These are phyloP conservation scores for Halcyon senegalensis DNA, from an alignment of 2,113 vertebrate genomes.

Conservation along the genomic window DNA sequence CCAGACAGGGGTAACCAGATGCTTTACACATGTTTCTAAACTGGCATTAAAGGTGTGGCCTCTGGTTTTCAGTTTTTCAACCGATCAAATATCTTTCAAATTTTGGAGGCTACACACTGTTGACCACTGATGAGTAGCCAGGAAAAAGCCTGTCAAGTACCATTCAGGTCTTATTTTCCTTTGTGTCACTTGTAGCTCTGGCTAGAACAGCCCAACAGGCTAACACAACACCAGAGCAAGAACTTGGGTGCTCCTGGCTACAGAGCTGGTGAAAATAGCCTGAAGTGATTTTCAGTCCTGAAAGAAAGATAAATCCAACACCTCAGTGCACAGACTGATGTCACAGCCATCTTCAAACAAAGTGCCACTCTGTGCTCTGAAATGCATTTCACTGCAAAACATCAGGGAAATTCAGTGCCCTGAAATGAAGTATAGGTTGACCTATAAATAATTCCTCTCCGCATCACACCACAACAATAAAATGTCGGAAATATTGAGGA, in stretches of 20 bases:
- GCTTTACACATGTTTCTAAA: conserved; percentile 18
- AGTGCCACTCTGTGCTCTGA: not conserved
- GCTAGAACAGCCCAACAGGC: not conserved
- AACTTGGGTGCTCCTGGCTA: not conserved
- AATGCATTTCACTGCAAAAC: not conserved
- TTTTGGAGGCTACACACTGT: not conserved
- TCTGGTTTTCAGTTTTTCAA: conserved; percentile 17
- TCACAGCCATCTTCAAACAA: not conserved
- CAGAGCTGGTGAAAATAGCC: not conserved
- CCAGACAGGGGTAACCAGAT: conserved; percentile 22
- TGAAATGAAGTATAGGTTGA: not conserved
- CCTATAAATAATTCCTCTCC: not conserved
- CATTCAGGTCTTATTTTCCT: not conserved
- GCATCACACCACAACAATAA: not conserved
- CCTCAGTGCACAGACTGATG: not conserved
- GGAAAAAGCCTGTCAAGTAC: not conserved
- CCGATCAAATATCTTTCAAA: not conserved
- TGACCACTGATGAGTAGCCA: not conserved
- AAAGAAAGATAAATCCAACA: not conserved
- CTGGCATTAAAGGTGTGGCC: conserved; percentile 24
- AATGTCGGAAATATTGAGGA: not conserved
- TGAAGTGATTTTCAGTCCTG: not conserved
- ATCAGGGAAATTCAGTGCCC: not conserved
- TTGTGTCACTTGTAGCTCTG: not conserved
- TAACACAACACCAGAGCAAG: not conserved